phyloP scores from a whole-genome alignment of 1,140 invertebrate genomes.

The Aphis gossypii region DNA sequence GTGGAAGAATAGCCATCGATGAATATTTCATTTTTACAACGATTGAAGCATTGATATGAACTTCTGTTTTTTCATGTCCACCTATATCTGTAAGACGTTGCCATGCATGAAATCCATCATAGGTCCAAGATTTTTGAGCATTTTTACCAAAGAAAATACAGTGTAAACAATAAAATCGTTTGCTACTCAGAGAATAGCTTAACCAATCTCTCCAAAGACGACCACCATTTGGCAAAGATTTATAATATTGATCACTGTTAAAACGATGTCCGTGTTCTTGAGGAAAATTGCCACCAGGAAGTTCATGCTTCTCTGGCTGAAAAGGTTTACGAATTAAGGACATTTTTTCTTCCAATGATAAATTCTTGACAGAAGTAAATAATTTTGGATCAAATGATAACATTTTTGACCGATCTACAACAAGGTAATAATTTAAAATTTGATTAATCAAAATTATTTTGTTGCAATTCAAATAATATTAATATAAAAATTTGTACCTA shows the following conservation, averaged over 20 bases:
- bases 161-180: not conserved
- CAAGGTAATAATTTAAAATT: not conserved
- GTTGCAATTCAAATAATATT: constrained; percentile 2
- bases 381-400: not conserved
- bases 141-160: constrained; percentile 25
- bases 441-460: not conserved
- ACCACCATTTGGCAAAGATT: not conserved
- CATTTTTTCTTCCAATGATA: not conserved
- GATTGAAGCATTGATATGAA: not conserved
- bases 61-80: not conserved
- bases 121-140: not conserved
- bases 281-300: not conserved
- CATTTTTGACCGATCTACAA: not conserved
- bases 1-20: too few relatives aligned
- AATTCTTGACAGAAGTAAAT: not conserved
- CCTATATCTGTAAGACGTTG: not conserved
- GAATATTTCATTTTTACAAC: too few relatives aligned
- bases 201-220: not conserved
- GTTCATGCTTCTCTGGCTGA: not conserved
- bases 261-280: not conserved
- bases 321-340: not conserved
- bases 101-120: not conserved
- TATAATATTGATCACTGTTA: not conserved
- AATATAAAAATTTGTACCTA: constrained; percentile 3
- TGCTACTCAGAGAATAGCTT: not conserved